phyloP scores from a whole-genome alignment of 2,113 vertebrate genomes.

The Strigops habroptila region DNA sequence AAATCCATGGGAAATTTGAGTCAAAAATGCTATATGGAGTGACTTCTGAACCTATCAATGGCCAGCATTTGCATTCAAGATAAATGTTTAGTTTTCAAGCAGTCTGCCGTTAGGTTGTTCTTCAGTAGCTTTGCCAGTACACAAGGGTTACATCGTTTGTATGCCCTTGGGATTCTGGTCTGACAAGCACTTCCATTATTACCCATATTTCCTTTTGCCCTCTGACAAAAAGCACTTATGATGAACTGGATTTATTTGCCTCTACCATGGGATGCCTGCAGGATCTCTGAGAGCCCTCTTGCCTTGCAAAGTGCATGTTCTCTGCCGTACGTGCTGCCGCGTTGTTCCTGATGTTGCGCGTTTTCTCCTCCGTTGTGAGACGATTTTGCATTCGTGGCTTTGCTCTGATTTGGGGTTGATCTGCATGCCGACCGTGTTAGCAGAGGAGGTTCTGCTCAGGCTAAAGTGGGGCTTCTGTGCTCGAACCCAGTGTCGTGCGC shows the following conservation, averaged over 20 bases:
- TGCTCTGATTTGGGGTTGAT: slow-evolving; percentile 53
- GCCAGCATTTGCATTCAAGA: slow-evolving; percentile 24
- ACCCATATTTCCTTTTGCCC: slow-evolving; percentile 24
- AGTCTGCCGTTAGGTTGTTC: background rate
- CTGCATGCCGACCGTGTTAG: slow-evolving; percentile 59
- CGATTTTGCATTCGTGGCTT: slow-evolving; percentile 25
- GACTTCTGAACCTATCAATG: background rate
- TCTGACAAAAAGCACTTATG: slow-evolving; percentile 42
- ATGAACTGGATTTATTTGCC: slow-evolving; percentile 6
- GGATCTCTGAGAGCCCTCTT: background rate
- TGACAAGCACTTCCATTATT: slow-evolving; percentile 44
- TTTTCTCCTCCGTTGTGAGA: slow-evolving; percentile 31
- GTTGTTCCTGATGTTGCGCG: background rate
- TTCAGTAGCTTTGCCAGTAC: background rate
- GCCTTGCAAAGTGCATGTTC: slow-evolving; percentile 16
- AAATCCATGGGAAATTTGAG: background rate
- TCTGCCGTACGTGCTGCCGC: background rate
- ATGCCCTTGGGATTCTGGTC: slow-evolving; percentile 31
- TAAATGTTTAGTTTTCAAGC: background rate
- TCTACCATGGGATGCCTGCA: background rate
- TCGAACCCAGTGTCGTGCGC: slow-evolving; percentile 63
- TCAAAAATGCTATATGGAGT: background rate
- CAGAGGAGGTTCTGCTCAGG: slow-evolving; percentile 57
- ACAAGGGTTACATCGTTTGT: slow-evolving; percentile 15
- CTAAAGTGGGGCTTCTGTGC: slow-evolving; percentile 66